phyloP scores from a whole-genome alignment of 2,113 vertebrate genomes.

The Pseudorasbora parva region DNA sequence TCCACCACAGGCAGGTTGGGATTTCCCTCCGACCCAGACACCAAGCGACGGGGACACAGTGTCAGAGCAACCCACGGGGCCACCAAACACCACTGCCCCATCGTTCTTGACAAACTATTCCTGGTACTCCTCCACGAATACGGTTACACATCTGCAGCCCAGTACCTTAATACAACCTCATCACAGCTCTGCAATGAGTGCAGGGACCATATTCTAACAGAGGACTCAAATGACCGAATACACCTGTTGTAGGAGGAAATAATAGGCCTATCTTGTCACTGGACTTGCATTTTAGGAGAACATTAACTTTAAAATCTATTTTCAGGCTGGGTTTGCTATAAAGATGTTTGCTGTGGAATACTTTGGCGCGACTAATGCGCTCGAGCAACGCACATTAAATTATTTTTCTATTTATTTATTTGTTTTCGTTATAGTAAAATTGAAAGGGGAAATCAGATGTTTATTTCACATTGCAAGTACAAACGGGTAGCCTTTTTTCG shows the following conservation, averaged over 20 bases:
- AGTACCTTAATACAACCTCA: slow-evolving; percentile 82
- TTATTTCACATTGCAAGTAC: slow-evolving; percentile 87
- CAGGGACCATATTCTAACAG: slow-evolving; percentile 84
- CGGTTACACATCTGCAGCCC: slow-evolving; percentile 78
- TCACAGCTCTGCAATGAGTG: slow-evolving; percentile 82
- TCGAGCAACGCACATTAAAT: slow-evolving; percentile 48
- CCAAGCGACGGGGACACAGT: slow-evolving; percentile 57
- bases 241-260: slow-evolving; percentile 48
- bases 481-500: slow-evolving; percentile 52
- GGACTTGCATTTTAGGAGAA: slow-evolving; percentile 40
- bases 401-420: slow-evolving; percentile 63
- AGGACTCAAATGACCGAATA: slow-evolving; percentile 59
- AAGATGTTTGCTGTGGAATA: slow-evolving; percentile 43
- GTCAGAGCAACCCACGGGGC: slow-evolving; percentile 69
- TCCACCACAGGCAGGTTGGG: slow-evolving; percentile 85
- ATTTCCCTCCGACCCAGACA: slow-evolving; percentile 75
- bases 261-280: slow-evolving; percentile 4
- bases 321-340: slow-evolving; percentile 26
- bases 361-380: slow-evolving; percentile 41
- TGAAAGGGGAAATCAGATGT: slow-evolving; percentile 79
- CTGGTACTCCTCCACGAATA: slow-evolving; percentile 80
- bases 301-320: slow-evolving; percentile 27
- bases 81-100: slow-evolving; percentile 82
- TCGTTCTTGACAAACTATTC: slow-evolving; percentile 83
- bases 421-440: slow-evolving; percentile 38